These are phyloP conservation scores for Odontocolon sp. DNA, from an alignment of 2,888 invertebrate genomes.

Conservation along the genomic window DNA sequence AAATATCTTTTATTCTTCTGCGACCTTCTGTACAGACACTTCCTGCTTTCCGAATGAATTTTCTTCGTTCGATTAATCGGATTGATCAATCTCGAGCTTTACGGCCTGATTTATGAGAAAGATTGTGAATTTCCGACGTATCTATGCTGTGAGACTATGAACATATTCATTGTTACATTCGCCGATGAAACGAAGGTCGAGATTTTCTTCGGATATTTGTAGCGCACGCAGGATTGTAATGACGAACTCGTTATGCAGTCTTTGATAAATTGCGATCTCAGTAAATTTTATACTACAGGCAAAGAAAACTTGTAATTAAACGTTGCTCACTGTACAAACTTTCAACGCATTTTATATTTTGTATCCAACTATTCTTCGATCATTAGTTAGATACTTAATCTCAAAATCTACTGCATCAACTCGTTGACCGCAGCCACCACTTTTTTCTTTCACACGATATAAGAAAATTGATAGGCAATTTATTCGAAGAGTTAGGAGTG, in stretches of 20 bases:
- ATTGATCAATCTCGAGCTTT: not conserved
- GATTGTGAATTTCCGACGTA: slow-evolving; percentile 1
- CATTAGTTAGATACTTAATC: too few species aligned
- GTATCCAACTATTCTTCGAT: too few species aligned
- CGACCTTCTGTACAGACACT: not conserved
- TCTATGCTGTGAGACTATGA: not conserved
- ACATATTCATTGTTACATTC: not conserved
- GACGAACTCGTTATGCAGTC: not conserved
- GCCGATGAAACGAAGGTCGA: slow-evolving; percentile 6
- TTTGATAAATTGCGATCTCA: not conserved
- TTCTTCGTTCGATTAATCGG: not conserved
- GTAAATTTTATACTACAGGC: not conserved
- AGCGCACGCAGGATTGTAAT: not conserved
- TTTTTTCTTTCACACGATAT: not conserved
- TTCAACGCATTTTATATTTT: too few species aligned
- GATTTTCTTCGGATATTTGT: not conserved
- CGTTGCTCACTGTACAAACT: too few species aligned
- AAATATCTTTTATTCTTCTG: not conserved
- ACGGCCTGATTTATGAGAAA: slow-evolving; percentile 16
- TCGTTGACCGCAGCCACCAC: too few species aligned
- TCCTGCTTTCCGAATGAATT: not conserved
- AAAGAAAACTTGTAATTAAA: not conserved
- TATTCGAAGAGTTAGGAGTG: too few species aligned
- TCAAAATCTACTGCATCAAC: too few species aligned
- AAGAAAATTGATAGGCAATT: not conserved